Conservation (phyloP, 2,797 vertebrate species). For the Paedocypris micromegethes region DNA sequence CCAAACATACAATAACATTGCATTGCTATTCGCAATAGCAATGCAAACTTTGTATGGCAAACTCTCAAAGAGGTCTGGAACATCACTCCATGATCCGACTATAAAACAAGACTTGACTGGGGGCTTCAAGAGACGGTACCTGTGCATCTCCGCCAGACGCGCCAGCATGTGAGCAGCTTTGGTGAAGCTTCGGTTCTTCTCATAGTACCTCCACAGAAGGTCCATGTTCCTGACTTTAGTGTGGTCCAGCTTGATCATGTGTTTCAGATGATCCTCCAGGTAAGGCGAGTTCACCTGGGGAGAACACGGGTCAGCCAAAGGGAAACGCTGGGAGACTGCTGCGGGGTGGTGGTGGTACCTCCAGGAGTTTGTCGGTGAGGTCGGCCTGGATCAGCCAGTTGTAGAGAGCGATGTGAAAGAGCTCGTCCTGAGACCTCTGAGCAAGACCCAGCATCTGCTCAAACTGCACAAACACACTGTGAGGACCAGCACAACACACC, state of each 20-base stretch:
- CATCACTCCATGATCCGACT: no score
- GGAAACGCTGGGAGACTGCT: accelerated
- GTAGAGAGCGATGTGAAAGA: constrained; percentile 95
- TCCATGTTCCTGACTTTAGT: constrained; percentile 96
- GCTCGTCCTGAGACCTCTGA: constrained; percentile 90
- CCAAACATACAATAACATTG: no score
- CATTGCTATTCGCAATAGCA: no score
- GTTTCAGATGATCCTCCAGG: constrained; percentile 89
- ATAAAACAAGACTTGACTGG: background rate
- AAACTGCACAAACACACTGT: constrained; percentile 67
- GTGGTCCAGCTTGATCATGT: constrained; percentile 94
- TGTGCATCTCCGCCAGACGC: constrained; percentile 89
- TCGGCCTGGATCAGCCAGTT: constrained; percentile 97
- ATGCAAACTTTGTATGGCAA: no score
- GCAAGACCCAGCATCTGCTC: constrained; percentile 91
- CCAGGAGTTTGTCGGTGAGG: constrained; percentile 87
- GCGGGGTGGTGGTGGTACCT: constrained; percentile 67
- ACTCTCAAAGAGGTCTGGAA: no score
- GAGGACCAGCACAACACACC: background rate
- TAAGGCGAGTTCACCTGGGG: constrained; percentile 87
- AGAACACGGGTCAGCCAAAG: background rate
- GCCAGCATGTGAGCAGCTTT: constrained; percentile 90
- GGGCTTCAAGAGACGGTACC: constrained; percentile 62
- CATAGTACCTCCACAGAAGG: constrained; percentile 93
- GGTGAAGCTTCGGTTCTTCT: constrained; percentile 91